phyloP scores from a whole-genome alignment of 2,888 invertebrate genomes.

The Parasteatoda lunata region DNA sequence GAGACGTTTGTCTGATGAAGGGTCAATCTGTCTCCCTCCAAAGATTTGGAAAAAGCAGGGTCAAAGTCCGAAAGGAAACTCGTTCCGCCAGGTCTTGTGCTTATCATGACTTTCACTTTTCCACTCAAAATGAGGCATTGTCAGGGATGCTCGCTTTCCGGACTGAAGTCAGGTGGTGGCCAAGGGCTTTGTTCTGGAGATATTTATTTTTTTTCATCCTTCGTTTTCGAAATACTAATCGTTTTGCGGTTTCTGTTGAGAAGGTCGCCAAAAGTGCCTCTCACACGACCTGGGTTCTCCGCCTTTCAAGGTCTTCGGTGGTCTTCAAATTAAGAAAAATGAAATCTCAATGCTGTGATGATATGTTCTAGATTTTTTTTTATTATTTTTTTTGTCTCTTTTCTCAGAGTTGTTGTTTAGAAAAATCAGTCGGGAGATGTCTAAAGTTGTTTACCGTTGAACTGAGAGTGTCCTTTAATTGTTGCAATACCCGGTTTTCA shows the following conservation, averaged over 20 bases:
- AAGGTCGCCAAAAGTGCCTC: conserved; percentile 21
- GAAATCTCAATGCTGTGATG: too few species aligned
- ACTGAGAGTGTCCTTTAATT: too few species aligned
- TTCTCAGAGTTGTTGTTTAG: too few species aligned
- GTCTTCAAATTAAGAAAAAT: too few species aligned
- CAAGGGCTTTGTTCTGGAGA: conserved; percentile 3
- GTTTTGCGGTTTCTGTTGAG: conserved; percentile 7
- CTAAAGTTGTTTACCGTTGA: too few species aligned
- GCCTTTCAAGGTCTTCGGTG: background rate
- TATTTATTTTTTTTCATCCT: background rate
- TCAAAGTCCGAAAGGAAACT: conserved; percentile 17
- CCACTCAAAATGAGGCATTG: background rate
- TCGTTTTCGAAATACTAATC: conserved; percentile 9
- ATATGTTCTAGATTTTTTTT: too few species aligned
- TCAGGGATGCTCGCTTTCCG: conserved; percentile 3
- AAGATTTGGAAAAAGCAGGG: conserved; percentile 3
- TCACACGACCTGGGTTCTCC: background rate
- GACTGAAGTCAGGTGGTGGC: background rate
- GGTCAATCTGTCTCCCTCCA: background rate
- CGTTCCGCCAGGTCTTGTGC: background rate
- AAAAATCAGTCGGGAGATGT: too few species aligned
- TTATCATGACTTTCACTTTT: background rate
- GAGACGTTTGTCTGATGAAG: too few species aligned
- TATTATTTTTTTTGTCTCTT: too few species aligned
- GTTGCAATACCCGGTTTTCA: too few species aligned